These are phyloP conservation scores for Orchesellides sinensis DNA, from an alignment of 2,888 invertebrate genomes.

Conservation along the genomic window DNA sequence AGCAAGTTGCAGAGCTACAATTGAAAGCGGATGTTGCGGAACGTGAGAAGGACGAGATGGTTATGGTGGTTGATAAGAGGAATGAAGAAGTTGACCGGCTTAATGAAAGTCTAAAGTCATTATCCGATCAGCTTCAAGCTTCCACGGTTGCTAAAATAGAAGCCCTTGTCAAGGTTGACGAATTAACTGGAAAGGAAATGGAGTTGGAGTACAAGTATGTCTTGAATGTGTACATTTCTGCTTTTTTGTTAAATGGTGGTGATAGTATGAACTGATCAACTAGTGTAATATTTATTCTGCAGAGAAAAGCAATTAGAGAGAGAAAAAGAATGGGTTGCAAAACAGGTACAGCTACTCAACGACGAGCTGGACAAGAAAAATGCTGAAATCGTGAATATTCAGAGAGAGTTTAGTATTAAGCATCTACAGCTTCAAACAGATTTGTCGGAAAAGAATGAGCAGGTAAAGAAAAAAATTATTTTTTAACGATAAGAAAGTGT, in stretches of 20 bases:
- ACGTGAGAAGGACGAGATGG: conserved; percentile 86
- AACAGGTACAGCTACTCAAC: conserved; percentile 87
- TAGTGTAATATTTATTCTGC: too few relatives aligned
- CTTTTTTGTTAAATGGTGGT: too few relatives aligned
- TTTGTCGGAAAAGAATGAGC: conserved; percentile 76
- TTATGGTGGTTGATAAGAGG: conserved; percentile 84
- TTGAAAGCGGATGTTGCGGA: conserved; percentile 77
- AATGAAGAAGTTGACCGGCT: conserved; percentile 86
- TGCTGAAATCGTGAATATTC: conserved; percentile 86
- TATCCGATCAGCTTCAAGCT: conserved; percentile 85
- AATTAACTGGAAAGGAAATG: conserved; percentile 88
- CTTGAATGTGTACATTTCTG: too few relatives aligned
- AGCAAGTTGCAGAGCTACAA: conserved; percentile 44
- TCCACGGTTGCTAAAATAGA: conserved; percentile 91
- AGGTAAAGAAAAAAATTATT: conserved; percentile 77
- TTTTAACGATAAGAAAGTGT: too few relatives aligned
- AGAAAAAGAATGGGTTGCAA: conserved; percentile 86
- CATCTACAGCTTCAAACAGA: conserved; percentile 82
- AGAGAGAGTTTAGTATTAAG: conserved; percentile 85
- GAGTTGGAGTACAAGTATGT: conserved; percentile 84
- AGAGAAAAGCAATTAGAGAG: conserved; percentile 89
- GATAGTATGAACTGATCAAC: conserved; percentile 5
- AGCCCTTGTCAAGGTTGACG: conserved; percentile 87
- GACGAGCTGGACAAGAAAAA: conserved; percentile 88
- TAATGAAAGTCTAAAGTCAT: conserved; percentile 82